A percentile compares a stretch with the other conserved stretches of the same genome.
Evolutionary conservation across 2,888 invertebrate species (phyloP).

Genomic region (Hypomecis punctinalis): DNA sequence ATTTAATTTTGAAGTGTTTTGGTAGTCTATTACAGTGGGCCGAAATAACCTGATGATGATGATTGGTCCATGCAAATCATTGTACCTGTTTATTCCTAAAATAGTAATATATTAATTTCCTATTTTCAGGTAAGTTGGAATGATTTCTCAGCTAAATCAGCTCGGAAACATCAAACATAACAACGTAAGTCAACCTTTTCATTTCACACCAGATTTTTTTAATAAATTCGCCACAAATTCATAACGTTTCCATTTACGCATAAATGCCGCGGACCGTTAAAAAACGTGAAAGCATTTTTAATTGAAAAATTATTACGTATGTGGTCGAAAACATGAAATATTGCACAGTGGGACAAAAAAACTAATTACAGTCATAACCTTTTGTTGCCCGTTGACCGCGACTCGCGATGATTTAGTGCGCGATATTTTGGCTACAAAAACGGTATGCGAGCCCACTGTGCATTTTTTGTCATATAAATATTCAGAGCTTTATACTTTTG

Average conservation of each 20-base stretch:
- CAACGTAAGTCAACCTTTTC: slow-evolving; percentile 17
- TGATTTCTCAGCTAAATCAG: too few relatives aligned
- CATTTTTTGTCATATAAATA: slow-evolving; percentile 43
- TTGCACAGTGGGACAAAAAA: slow-evolving; percentile 66
- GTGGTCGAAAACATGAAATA: slow-evolving; percentile 69
- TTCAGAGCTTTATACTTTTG: slow-evolving; percentile 24
- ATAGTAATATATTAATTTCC: neutral
- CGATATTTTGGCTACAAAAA: slow-evolving; percentile 55
- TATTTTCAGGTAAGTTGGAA: slow-evolving; percentile 37
- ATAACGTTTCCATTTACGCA: slow-evolving; percentile 34
- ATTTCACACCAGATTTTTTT: neutral
- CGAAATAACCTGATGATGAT: too few relatives aligned
- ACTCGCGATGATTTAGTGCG: slow-evolving; percentile 59
- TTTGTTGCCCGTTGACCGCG: slow-evolving; percentile 57
- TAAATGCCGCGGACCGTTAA: slow-evolving; percentile 41
- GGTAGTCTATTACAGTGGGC: too few relatives aligned
- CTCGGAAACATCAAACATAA: too few relatives aligned
- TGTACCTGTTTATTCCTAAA: too few relatives aligned
- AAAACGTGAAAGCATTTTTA: slow-evolving; percentile 58
- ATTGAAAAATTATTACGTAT: slow-evolving; percentile 74
- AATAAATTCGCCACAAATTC: slow-evolving; percentile 16
- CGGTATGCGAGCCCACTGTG: slow-evolving; percentile 35
- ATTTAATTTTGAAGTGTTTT: too few relatives aligned
- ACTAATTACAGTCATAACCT: slow-evolving; percentile 69
- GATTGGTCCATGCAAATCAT: too few relatives aligned